A percentile compares a stretch with the other conserved stretches of the same genome.
phyloP scores from a whole-genome alignment of 2,888 invertebrate species.

The Pristionchus japonicus region DNA sequence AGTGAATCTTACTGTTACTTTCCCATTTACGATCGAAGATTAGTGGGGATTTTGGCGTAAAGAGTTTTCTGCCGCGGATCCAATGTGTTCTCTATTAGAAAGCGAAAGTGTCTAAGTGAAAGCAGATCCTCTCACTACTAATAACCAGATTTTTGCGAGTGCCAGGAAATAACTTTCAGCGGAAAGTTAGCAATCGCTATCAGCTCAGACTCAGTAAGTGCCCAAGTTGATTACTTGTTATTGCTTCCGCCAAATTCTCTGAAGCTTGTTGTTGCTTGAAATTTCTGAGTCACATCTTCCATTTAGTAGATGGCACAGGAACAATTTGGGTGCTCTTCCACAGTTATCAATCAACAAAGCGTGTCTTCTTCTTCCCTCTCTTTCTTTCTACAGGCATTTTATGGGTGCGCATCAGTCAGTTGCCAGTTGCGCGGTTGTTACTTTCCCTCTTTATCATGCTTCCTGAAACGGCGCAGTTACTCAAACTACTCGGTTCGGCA shows the following conservation, averaged over 20 bases:
- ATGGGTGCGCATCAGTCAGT: neutral
- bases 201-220: neutral
- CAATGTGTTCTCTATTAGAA: neutral
- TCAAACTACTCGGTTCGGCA: neutral
- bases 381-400: neutral
- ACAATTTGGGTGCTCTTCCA: neutral
- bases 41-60: neutral
- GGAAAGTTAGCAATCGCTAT: neutral
- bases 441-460: neutral
- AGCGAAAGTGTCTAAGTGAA: neutral
- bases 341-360: constrained; percentile 33
- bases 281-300: neutral
- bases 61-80: neutral
- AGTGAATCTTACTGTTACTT: neutral
- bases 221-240: neutral
- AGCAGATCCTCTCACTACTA: neutral
- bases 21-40: neutral
- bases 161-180: neutral
- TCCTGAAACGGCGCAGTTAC: neutral
- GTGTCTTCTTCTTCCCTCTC: neutral
- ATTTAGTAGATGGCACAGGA: neutral
- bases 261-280: neutral
- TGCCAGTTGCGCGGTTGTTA: neutral
- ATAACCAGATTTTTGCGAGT: neutral
- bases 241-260: neutral